These are phyloP conservation scores for Tachina lurida DNA, from an alignment of 2,888 invertebrate genomes.

Conservation along the genomic window DNA sequence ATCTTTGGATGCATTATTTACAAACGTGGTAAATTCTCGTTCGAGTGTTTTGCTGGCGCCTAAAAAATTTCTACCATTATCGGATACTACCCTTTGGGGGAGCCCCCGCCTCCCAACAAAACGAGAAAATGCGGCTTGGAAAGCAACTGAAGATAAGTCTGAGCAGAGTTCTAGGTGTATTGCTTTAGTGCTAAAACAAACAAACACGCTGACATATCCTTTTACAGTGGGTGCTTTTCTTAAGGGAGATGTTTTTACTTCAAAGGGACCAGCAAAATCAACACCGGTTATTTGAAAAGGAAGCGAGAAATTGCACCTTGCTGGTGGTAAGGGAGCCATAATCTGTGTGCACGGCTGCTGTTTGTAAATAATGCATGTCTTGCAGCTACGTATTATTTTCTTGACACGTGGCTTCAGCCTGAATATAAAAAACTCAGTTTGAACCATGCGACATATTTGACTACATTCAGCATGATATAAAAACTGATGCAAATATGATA, in stretches of 20 bases:
- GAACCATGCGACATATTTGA: not conserved
- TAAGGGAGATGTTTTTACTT: not conserved
- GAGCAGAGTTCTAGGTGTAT: not conserved
- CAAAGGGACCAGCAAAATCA: not conserved
- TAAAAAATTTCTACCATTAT: slow-evolving; percentile 45
- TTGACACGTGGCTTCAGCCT: not conserved
- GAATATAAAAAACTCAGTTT: not conserved
- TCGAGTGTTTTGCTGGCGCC: slow-evolving; percentile 22
- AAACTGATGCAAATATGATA: not conserved
- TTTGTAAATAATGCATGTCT: not conserved
- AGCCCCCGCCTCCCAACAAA: too few relatives aligned
- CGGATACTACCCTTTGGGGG: slow-evolving; percentile 38
- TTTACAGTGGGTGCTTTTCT: not conserved
- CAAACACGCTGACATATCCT: not conserved
- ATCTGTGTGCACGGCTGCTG: not conserved
- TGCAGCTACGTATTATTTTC: not conserved
- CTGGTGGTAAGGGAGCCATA: slow-evolving; percentile 1
- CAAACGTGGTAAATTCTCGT: slow-evolving; percentile 20
- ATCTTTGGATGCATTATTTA: not conserved
- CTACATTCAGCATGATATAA: not conserved
- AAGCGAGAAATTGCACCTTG: not conserved
- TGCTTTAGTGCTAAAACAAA: not conserved
- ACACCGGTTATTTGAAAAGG: slow-evolving; percentile 4
- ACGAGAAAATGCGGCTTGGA: slow-evolving; percentile 2
- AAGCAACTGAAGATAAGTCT: too few relatives aligned